Percentiles rank a stretch among this genome's conserved stretches.
phyloP scores from a whole-genome alignment of 2,113 vertebrate genomes.

The Chaenocephalus aceratus region DNA sequence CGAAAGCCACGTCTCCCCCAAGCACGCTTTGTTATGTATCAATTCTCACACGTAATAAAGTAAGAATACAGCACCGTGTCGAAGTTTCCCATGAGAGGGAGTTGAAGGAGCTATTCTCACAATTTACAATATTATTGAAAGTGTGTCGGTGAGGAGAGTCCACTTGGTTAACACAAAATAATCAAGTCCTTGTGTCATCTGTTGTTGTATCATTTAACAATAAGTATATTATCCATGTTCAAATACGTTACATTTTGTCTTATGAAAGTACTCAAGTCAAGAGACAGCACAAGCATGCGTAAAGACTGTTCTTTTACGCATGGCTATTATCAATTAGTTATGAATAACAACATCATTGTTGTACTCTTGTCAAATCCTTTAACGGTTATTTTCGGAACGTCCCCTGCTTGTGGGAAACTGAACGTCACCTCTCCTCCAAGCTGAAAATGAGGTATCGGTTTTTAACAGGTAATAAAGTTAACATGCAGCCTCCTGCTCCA shows the following conservation, averaged over 20 bases:
- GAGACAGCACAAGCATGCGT: accelerated
- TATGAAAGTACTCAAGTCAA: neutral
- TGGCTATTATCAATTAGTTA: neutral
- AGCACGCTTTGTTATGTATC: constrained; percentile 4
- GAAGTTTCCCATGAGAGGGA: constrained; percentile 23
- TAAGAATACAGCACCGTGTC: neutral
- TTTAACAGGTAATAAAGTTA: constrained; percentile 58
- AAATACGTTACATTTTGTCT: neutral
- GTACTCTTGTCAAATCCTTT: neutral
- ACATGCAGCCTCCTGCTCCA: constrained; percentile 28
- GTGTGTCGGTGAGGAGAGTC: neutral
- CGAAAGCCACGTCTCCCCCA: neutral
- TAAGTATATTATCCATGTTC: too few relatives aligned
- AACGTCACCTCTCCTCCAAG: constrained; percentile 1
- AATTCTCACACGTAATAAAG: constrained; percentile 48
- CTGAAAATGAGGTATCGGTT: constrained; percentile 28
- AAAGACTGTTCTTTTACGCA: constrained; percentile 11
- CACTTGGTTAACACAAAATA: neutral
- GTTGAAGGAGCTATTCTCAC: neutral
- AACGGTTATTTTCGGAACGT: neutral
- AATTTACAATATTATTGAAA: neutral
- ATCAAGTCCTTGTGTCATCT: neutral
- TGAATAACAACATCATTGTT: neutral
- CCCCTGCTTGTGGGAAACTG: constrained; percentile 34
- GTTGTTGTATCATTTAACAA: neutral